Evolutionary conservation across 37 sponge, comb jelly and placozoan species (phyloP).

Genomic region (Beroe forskalii): DNA sequence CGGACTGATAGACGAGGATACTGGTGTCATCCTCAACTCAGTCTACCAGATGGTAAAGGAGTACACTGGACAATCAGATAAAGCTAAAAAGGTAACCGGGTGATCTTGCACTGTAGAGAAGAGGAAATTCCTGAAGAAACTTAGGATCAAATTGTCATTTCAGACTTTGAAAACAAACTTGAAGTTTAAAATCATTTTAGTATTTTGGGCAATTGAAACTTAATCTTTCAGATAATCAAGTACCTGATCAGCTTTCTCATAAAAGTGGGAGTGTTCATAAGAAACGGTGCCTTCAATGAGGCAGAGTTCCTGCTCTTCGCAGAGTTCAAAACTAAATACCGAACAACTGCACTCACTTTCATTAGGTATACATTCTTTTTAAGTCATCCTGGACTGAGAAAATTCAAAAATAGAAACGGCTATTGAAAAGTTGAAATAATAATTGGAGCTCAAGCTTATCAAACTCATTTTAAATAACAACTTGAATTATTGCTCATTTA

Average conservation of each 20-base stretch:
- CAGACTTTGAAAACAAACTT: no score
- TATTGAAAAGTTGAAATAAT: neutral
- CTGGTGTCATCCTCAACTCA: constrained; percentile 41
- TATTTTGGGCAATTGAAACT: neutral
- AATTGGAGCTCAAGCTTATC: neutral
- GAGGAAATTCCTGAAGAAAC: neutral
- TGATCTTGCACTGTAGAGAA: no score
- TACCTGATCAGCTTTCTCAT: constrained; percentile 47
- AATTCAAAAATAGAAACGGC: no score
- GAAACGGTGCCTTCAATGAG: constrained; percentile 31
- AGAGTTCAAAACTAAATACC: constrained; percentile 22
- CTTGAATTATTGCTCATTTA: neutral
- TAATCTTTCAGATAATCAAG: constrained; percentile 55
- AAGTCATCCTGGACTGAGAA: no score
- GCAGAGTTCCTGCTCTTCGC: constrained; percentile 11
- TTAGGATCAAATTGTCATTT: neutral
- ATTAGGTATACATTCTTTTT: constrained; percentile 9
- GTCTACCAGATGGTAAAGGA: constrained; percentile 36
- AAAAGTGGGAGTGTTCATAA: constrained; percentile 34
- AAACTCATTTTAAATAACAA: neutral
- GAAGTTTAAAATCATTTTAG: neutral
- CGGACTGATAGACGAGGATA: constrained; percentile 60
- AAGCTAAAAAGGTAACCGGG: constrained; percentile 37
- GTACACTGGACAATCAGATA: constrained; percentile 26
- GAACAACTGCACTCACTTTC: constrained; percentile 14